Evolutionary conservation across 1,140 invertebrate species (phyloP).

Genomic region (Nylanderia fulva): DNA sequence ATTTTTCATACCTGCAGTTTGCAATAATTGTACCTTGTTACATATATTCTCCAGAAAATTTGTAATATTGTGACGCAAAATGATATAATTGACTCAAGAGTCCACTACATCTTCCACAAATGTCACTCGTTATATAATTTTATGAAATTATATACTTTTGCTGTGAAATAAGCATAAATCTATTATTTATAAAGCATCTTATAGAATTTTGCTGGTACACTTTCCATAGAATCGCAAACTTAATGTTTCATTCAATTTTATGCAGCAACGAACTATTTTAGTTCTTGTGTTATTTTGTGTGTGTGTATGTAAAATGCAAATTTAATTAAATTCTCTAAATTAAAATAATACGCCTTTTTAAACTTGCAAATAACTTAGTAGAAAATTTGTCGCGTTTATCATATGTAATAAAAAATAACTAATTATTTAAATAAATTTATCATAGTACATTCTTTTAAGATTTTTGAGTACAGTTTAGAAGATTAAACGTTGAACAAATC

Average conservation of each 20-base stretch:
- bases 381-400: not conserved
- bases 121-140: slow-evolving; percentile 10
- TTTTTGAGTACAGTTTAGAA: not conserved
- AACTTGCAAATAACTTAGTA: not conserved
- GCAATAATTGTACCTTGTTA: not conserved
- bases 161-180: slow-evolving; percentile 7
- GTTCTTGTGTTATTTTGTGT: too few relatives aligned
- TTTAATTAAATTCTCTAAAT: not conserved
- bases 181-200: slow-evolving; percentile 51
- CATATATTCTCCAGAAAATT: slow-evolving; percentile 18
- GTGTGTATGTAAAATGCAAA: not conserved
- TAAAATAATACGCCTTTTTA: slow-evolving; percentile 26
- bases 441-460: not conserved
- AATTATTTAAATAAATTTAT: not conserved
- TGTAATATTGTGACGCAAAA: slow-evolving; percentile 19
- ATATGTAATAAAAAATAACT: not conserved
- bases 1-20: slow-evolving; percentile 38
- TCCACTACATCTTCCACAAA: not conserved
- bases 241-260: slow-evolving; percentile 1
- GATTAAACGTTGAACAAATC: slow-evolving; percentile 31
- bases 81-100: slow-evolving; percentile 14
- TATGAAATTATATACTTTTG: slow-evolving; percentile 22
- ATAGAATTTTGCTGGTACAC: slow-evolving; percentile 30
- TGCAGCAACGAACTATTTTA: not conserved
- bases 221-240: slow-evolving; percentile 41